A percentile compares a stretch with the other conserved stretches of the same genome.
Conservation (phyloP, 2,888 invertebrate genomes). For the Sycophila texana region DNA sequence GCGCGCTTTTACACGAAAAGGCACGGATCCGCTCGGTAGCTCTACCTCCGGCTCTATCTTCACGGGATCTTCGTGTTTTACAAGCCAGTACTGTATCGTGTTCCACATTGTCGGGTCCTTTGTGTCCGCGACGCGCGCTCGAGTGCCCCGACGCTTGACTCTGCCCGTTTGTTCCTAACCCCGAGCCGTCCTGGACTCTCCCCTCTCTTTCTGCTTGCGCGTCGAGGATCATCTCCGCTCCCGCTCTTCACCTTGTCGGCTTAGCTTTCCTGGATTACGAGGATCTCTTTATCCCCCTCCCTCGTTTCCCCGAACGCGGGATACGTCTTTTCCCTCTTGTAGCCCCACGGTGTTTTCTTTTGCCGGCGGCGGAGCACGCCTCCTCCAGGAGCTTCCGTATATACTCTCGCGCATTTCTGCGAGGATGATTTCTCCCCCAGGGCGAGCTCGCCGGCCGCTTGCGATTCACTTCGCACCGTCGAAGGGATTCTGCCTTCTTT, state of each 20-base stretch:
- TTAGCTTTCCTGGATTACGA: slow-evolving; percentile 68
- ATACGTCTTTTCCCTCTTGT: slow-evolving; percentile 41
- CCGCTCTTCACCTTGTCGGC: slow-evolving; percentile 64
- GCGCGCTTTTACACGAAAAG: background rate
- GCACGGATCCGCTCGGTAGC: background rate
- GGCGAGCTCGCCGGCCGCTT: background rate
- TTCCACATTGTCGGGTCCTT: slow-evolving; percentile 69
- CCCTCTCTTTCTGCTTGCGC: slow-evolving; percentile 43
- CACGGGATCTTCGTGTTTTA: slow-evolving; percentile 68
- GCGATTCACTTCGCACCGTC: background rate
- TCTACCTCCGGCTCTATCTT: slow-evolving; percentile 39
- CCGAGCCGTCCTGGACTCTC: slow-evolving; percentile 4
- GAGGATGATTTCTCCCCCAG: background rate
- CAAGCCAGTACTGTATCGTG: slow-evolving; percentile 70
- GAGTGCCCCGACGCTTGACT: slow-evolving; percentile 71
- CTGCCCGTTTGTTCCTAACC: slow-evolving; percentile 61
- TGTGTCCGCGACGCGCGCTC: slow-evolving; percentile 65
- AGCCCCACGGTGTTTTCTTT: background rate
- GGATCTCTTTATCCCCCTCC: slow-evolving; percentile 66
- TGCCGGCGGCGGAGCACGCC: background rate
- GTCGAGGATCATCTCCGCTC: slow-evolving; percentile 59
- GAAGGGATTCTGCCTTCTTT: background rate
- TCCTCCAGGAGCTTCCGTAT: background rate
- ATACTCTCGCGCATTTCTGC: background rate
- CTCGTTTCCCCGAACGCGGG: slow-evolving; percentile 50